Conservation (phyloP, 2,797 vertebrate species). For the Halcyon badia region DNA sequence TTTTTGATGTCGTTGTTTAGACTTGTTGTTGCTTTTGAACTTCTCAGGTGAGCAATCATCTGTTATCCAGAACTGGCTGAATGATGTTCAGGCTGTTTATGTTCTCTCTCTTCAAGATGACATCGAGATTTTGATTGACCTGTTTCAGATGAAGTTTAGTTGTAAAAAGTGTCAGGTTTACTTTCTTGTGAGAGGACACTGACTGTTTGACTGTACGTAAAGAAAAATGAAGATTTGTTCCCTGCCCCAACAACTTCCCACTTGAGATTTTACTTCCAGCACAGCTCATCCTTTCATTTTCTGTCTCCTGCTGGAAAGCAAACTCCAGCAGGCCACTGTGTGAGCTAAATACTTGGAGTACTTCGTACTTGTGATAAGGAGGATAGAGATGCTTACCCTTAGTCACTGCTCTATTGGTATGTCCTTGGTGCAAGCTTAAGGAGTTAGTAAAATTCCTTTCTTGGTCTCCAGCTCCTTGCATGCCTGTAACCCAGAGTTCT, state of each 20-base stretch:
- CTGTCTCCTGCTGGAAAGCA: background rate
- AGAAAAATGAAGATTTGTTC: background rate
- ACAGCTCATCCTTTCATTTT: background rate
- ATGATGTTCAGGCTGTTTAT: background rate
- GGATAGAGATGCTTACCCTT: background rate
- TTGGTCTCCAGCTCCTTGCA: background rate
- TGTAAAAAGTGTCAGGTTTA: background rate
- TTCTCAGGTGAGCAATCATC: background rate
- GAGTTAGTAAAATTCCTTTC: background rate
- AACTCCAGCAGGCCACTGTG: background rate
- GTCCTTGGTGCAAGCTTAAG: background rate
- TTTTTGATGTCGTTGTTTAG: background rate
- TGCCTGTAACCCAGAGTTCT: background rate
- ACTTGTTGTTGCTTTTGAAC: background rate
- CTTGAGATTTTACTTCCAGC: background rate
- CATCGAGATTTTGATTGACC: background rate
- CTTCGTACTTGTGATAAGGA: background rate
- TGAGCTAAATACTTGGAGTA: background rate
- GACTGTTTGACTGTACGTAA: background rate
- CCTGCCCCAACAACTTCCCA: background rate
- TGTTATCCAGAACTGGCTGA: background rate
- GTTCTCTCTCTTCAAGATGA: background rate
- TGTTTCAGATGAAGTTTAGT: background rate
- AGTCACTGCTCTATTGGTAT: background rate
- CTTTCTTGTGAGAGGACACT: background rate